Evolutionary conservation across 2,888 invertebrate species (phyloP), one percentile per base, ranked within the genome.

Genomic region (Stratiomys singularior): DNA sequence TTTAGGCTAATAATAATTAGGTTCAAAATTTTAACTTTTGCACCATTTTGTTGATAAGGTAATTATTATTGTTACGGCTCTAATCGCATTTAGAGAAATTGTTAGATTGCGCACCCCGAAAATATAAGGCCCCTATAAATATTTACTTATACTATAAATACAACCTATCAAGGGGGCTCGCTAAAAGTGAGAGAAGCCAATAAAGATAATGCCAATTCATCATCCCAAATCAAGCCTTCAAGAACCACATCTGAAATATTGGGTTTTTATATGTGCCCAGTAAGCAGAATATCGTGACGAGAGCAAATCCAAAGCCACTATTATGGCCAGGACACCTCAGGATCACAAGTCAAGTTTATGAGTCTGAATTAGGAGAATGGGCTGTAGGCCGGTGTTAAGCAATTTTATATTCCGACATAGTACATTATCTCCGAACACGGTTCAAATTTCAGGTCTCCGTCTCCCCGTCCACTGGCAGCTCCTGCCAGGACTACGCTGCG

Each of bases 41-140:
- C 76, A 74, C 76, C 77, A 79, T 77, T 77, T 79, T 76, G 77
- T 79, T 79, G 77, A 77, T 79, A 79, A 79, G 71, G 77, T 79
- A 69, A 79, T 79, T 77, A 79, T 79, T 77, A 76, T 76, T 76
- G 69, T 79, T 76, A 69, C 76, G 76, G 30, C 58, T 30, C 56
- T 46, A 72, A 72, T 72, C 58, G 21, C 37, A 58, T 30, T 78
- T 76, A 69, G 71, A 25, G 58, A 11, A 52, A 52, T 4, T 15
- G 52, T 52, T 52, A 4, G 37, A 37, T 37, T 37, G 37, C 37
- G 37, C 9, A 37, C 3, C 5, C n/a, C 52, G 15, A 18, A 52
- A 18, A 9, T n/a, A 4, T 9, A 13, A 52, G 15, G 7, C 15
- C 18, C 15, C 7, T 9, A 52, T n/a, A 52, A 18, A 18, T 52